phyloP scores from a whole-genome alignment of 92 coral and sea anemone genomes.

The Blastomussa wellsi region DNA sequence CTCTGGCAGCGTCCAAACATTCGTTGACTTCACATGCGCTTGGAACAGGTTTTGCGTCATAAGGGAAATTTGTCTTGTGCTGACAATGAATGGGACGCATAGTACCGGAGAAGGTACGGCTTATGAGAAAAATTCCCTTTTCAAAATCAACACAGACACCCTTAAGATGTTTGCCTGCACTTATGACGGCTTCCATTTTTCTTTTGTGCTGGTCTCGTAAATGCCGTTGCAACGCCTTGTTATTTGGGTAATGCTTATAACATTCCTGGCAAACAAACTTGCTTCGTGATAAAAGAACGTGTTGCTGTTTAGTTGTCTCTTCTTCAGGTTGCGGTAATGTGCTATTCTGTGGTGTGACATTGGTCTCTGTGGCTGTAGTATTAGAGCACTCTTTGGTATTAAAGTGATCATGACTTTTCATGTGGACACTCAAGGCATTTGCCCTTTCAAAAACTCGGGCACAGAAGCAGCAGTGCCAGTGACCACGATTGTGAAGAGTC shows the following conservation, averaged over 20 bases:
- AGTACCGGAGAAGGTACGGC: slow-evolving; percentile 53
- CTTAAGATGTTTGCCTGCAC: slow-evolving; percentile 37
- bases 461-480: slow-evolving; percentile 51
- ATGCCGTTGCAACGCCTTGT: slow-evolving; percentile 47
- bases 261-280: slow-evolving; percentile 33
- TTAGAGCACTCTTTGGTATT: neutral
- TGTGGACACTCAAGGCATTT: slow-evolving; percentile 15
- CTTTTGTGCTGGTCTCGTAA: slow-evolving; percentile 44
- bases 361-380: neutral
- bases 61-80: slow-evolving; percentile 25
- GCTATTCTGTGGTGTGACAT: neutral
- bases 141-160: slow-evolving; percentile 58
- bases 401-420: slow-evolving; percentile 15
- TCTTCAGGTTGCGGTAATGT: neutral
- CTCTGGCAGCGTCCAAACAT: slow-evolving; percentile 50
- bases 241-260: slow-evolving; percentile 43
- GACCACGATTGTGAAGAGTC: slow-evolving; percentile 23
- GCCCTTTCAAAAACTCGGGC: slow-evolving; percentile 22
- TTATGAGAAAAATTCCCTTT: slow-evolving; percentile 52
- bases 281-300: too few species aligned
- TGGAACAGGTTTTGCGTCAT: slow-evolving; percentile 1
- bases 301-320: too few species aligned
- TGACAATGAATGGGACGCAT: slow-evolving; percentile 52
- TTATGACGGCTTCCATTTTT: slow-evolving; percentile 38
- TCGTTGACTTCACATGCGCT: slow-evolving; percentile 49